A percentile compares a stretch with the other conserved stretches of the same genome.
Evolutionary conservation across 2,888 invertebrate genomes (phyloP).

Genomic region (Acronicta alni): DNA sequence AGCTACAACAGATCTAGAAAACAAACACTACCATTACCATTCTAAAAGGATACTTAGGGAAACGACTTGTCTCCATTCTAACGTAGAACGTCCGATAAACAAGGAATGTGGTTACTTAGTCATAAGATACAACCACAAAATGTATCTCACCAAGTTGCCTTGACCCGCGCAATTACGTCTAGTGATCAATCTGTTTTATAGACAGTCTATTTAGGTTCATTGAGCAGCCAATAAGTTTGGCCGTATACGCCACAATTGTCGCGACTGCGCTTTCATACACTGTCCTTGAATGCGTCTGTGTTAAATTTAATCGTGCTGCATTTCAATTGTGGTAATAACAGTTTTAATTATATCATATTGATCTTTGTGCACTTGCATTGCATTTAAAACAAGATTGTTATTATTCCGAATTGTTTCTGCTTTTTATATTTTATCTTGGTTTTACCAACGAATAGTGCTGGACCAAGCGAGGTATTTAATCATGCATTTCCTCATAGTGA

Average conservation of each 20-base stretch:
- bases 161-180: slow-evolving; percentile 53
- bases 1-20: slow-evolving; percentile 25
- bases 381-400: slow-evolving; percentile 13
- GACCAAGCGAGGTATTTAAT: too few relatives aligned
- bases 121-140: slow-evolving; percentile 33
- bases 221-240: slow-evolving; percentile 57
- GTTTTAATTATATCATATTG: slow-evolving; percentile 50
- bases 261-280: slow-evolving; percentile 54
- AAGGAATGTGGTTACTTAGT: slow-evolving; percentile 51
- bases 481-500: too few relatives aligned
- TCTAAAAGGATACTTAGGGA: slow-evolving; percentile 51
- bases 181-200: slow-evolving; percentile 57
- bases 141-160: slow-evolving; percentile 49
- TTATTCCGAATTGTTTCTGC: neutral
- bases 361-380: slow-evolving; percentile 28
- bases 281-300: slow-evolving; percentile 71
- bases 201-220: slow-evolving; percentile 55
- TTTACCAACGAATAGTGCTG: too few relatives aligned
- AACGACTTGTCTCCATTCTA: slow-evolving; percentile 40
- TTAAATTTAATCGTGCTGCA: slow-evolving; percentile 60
- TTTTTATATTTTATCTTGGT: too few relatives aligned
- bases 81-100: slow-evolving; percentile 49
- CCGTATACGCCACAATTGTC: slow-evolving; percentile 49
- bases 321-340: slow-evolving; percentile 63
- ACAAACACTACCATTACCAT: slow-evolving; percentile 40